Conservation (phyloP, 2,888 invertebrate species). For the Dynastes tityus region DNA sequence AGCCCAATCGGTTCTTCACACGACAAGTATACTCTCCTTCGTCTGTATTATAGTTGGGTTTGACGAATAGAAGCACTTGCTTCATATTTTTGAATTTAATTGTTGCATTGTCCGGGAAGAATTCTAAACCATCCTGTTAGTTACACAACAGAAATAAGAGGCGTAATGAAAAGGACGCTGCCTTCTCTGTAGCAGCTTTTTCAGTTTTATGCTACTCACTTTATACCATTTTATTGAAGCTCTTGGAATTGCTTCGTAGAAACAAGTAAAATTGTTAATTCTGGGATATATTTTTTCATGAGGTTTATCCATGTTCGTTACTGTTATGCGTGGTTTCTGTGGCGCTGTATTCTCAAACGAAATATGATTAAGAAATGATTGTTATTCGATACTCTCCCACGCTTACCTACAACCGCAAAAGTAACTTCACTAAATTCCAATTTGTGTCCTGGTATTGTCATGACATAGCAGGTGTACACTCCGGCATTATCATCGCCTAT, state of each 20-base stretch:
- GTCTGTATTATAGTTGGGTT: slow-evolving; percentile 72
- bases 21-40: slow-evolving; percentile 76
- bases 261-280: slow-evolving; percentile 71
- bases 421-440: too few species aligned
- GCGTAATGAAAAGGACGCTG: too few species aligned
- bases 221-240: slow-evolving; percentile 82
- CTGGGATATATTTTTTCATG: slow-evolving; percentile 65
- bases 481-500: background rate
- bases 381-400: too few species aligned
- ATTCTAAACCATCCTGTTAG: slow-evolving; percentile 51
- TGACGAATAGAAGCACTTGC: slow-evolving; percentile 72
- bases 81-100: slow-evolving; percentile 64
- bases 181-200: background rate
- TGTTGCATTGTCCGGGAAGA: slow-evolving; percentile 61
- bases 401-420: too few species aligned
- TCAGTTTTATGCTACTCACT: slow-evolving; percentile 70
- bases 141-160: background rate
- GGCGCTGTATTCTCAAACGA: slow-evolving; percentile 67
- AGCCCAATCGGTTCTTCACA: slow-evolving; percentile 74
- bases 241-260: slow-evolving; percentile 75
- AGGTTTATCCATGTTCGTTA: slow-evolving; percentile 70
- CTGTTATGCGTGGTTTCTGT: slow-evolving; percentile 67
- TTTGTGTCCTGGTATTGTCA: too few species aligned
- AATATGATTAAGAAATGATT: too few species aligned
- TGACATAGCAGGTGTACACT: background rate